A percentile compares a stretch with the other conserved stretches of the same genome.
These are phyloP conservation scores for Machimus rusticus DNA, from an alignment of 2,888 invertebrate genomes.

Conservation along the genomic window DNA sequence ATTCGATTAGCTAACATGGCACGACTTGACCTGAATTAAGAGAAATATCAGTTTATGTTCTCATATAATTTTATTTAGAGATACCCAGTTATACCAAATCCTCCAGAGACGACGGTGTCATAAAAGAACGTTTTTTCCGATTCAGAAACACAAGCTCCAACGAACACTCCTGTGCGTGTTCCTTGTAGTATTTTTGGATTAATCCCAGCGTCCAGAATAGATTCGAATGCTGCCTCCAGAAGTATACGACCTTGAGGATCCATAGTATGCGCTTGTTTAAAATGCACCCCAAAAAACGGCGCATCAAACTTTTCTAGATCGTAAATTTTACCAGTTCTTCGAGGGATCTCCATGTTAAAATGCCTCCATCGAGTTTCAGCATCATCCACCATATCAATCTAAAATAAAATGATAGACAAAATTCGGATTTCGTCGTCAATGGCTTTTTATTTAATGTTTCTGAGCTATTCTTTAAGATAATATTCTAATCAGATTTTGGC, in stretches of 20 bases:
- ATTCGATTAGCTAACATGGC: constrained; percentile 93
- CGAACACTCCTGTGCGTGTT: constrained; percentile 74
- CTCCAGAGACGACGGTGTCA: constrained; percentile 68
- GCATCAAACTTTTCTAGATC: constrained; percentile 78
- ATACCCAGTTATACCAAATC: constrained; percentile 62
- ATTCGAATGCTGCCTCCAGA: constrained; percentile 80
- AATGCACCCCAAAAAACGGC: constrained; percentile 77
- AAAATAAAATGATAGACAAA: neutral
- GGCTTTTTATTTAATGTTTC: too few relatives aligned
- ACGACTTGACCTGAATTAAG: constrained; percentile 74
- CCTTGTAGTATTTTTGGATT: constrained; percentile 74
- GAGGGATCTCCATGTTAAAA: constrained; percentile 77
- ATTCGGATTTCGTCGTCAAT: too few relatives aligned
- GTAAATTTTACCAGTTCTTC: constrained; percentile 75
- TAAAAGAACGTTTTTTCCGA: constrained; percentile 76
- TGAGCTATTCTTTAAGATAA: too few relatives aligned
- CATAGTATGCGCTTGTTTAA: constrained; percentile 78
- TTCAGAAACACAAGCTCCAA: constrained; percentile 77
- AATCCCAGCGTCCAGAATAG: constrained; percentile 76
- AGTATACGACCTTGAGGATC: constrained; percentile 81
- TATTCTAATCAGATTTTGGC: too few relatives aligned
- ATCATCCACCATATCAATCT: constrained; percentile 84
- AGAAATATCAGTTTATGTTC: neutral
- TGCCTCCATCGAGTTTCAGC: constrained; percentile 80
- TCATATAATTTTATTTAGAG: neutral